Base-by-base conservation (phyloP, 2,797 vertebrate genomes). In the Spizella passerina region DNA sequence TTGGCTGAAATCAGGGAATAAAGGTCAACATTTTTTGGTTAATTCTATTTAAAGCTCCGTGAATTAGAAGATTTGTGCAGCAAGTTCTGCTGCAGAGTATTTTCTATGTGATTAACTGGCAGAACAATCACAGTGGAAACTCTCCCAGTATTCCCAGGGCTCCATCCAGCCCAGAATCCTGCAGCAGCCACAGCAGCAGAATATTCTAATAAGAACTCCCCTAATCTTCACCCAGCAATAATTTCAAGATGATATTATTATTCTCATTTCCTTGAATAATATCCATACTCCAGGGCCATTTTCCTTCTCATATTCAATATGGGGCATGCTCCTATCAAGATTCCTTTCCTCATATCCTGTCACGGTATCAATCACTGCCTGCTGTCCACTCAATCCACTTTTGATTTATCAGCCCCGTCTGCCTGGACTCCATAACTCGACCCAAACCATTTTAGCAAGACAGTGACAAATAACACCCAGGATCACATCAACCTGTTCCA, bases 341-440 rank as follows among this genome's bases (percentile, higher is more conserved):
- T 97, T 97, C 98, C 97, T 98, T 98, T 98, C 98, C 97, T 99
- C 99, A 99, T 99, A 99, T 99, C 99, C 99, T 98, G 99, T 99
- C 98, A 99, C 96, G 90, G 98, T 99, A 99, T 99, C 99, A 99
- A 99, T 99, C 99, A 99, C 98, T 98, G 98, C 98, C 98, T 98
- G 98, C 99, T 99, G 99, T 99, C 99, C 99, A 99, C 99, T 99
- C 99, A 99, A 99, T 99, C 98, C 99, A 97, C 97, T 98, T 98
- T 99, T 99, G 99, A 99, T 99, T 99, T 98, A 99, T 99, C 99
- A 99, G 98, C 98, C 97, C 97, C 97, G 97, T 98, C 98, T 98
- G 98, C 96, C 98, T 95, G 98, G 98, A 98, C 98, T 98, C 98
- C 98, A 98, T 98, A 99, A 99, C 98, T 98, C 98, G 98, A 98